These are phyloP conservation scores for Arremon brunneinucha DNA, from an alignment of 2,797 vertebrate genomes.

Conservation along the genomic window DNA sequence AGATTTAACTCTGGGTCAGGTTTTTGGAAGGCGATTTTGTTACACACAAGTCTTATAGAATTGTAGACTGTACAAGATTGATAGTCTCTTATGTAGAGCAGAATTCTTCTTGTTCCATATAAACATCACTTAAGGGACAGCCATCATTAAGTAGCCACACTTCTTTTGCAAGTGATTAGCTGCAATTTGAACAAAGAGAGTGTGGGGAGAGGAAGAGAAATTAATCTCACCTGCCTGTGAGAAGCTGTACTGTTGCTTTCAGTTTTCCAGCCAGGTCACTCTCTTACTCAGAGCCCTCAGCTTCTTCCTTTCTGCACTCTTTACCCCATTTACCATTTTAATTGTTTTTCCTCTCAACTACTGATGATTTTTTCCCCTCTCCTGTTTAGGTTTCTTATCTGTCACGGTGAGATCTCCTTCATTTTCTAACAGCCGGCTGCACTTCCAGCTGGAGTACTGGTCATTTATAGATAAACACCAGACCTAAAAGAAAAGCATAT, in stretches of 20 bases:
- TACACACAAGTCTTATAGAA: not conserved
- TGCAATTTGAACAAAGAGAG: not conserved
- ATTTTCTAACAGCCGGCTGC: not conserved
- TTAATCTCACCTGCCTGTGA: not conserved
- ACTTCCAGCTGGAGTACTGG: not conserved
- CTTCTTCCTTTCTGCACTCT: not conserved
- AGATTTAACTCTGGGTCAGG: not conserved
- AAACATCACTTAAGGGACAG: not conserved
- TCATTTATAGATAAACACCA: not conserved
- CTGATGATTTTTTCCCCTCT: not conserved
- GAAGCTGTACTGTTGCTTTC: not conserved
- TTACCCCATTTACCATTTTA: not conserved
- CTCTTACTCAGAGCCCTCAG: not conserved
- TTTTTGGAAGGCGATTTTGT: not conserved
- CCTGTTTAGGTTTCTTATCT: not conserved
- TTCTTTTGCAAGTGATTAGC: not conserved
- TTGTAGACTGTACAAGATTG: not conserved
- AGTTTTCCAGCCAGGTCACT: not conserved
- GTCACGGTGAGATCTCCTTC: accelerated
- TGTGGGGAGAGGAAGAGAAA: not conserved
- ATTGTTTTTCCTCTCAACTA: not conserved
- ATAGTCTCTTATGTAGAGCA: not conserved
- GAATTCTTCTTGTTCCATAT: not conserved
- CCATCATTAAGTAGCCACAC: not conserved
- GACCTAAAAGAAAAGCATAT: not conserved